Evolutionary conservation across 2,888 invertebrate genomes (phyloP).

Genomic region (Teleiodes luculella): DNA sequence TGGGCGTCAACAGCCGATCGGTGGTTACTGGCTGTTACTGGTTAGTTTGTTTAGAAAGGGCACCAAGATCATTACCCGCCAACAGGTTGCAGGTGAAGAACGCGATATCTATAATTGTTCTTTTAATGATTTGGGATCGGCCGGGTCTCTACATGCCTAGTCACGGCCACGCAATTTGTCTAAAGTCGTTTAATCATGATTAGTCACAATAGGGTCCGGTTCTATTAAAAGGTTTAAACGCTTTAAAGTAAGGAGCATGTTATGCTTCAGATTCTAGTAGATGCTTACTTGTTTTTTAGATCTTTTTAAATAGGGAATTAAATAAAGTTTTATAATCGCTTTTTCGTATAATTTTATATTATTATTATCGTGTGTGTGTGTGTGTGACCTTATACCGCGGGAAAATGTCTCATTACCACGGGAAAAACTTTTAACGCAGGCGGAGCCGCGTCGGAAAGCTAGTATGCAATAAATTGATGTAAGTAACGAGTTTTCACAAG

Average conservation of each 20-base stretch:
- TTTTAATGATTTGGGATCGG: conserved; percentile 76
- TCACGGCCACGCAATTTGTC: conserved; percentile 78
- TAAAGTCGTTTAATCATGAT: conserved; percentile 79
- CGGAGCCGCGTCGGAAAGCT: too few species aligned
- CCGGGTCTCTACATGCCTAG: conserved; percentile 69
- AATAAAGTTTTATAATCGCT: background rate
- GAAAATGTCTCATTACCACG: too few species aligned
- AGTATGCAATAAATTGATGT: too few species aligned
- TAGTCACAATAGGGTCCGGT: conserved; percentile 74
- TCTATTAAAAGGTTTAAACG: conserved; percentile 67
- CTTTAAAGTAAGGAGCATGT: conserved; percentile 57
- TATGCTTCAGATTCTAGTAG: conserved; percentile 32
- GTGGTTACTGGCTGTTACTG: too few species aligned
- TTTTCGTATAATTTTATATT: too few species aligned
- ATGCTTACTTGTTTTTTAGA: conserved; percentile 21
- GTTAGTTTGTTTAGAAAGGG: conserved; percentile 65
- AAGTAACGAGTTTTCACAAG: too few species aligned
- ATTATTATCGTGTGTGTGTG: too few species aligned
- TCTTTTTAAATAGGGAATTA: background rate
- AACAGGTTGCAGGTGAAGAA: conserved; percentile 75
- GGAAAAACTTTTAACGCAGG: too few species aligned
- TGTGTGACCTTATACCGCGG: too few species aligned
- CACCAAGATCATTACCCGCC: conserved; percentile 65
- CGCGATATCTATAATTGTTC: conserved; percentile 77
- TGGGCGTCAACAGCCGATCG: conserved; percentile 34